phyloP scores from a whole-genome alignment of 2,113 vertebrate genomes.

The Parotia lawesii region DNA sequence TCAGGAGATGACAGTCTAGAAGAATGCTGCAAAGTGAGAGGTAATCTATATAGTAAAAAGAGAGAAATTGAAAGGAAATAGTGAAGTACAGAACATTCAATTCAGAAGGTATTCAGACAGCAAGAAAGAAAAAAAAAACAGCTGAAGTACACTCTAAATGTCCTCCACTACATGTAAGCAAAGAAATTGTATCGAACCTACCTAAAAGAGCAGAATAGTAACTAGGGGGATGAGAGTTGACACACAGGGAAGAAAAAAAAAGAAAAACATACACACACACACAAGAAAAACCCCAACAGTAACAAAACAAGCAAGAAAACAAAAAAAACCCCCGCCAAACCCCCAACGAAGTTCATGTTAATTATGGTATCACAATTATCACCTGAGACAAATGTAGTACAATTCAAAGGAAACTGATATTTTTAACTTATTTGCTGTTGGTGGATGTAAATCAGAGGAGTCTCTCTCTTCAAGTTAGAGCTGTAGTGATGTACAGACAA shows the following conservation, averaged over 20 bases:
- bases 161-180: neutral
- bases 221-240: neutral
- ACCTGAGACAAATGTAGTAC: neutral
- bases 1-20: neutral
- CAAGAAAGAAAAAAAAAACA: neutral
- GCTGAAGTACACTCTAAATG: neutral
- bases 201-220: slow-evolving; percentile 20
- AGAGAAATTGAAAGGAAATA: neutral
- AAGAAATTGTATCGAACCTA: slow-evolving; percentile 19
- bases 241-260: fast-evolving
- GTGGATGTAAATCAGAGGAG: neutral
- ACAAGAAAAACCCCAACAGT: neutral
- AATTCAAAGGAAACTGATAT: neutral
- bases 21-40: neutral
- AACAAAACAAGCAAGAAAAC: neutral
- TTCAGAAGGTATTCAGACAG: slow-evolving; percentile 3
- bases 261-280: fast-evolving
- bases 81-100: neutral
- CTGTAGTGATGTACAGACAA: neutral
- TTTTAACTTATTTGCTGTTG: neutral
- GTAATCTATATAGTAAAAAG: neutral
- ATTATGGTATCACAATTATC: neutral
- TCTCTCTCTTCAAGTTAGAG: neutral
- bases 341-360: neutral
- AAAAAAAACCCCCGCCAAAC: neutral